Percentiles rank a stretch among this genome's conserved stretches.
These are phyloP conservation scores for Centropristis striata DNA, from an alignment of 2,113 vertebrate species.

Conservation along the genomic window DNA sequence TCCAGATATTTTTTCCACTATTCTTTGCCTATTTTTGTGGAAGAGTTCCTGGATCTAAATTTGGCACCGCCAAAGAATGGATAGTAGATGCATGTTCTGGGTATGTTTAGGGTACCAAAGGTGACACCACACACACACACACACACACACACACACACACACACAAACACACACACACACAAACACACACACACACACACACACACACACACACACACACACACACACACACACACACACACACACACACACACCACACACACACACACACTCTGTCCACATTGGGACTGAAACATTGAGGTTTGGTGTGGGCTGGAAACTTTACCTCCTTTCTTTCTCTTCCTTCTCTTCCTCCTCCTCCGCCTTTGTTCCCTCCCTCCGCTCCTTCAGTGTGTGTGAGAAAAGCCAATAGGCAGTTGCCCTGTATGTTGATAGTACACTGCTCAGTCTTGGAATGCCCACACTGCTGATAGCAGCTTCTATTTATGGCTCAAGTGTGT, in stretches of 20 bases:
- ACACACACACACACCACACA: no score
- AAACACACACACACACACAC: no score
- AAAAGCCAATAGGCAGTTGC: constrained; percentile 56
- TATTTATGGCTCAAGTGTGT: constrained; percentile 77
- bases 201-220: no score
- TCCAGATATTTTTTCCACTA: background rate
- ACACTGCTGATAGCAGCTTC: constrained; percentile 66
- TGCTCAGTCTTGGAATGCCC: constrained; percentile 71
- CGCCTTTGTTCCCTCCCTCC: background rate
- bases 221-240: no score
- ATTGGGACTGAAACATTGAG: background rate
- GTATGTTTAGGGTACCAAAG: background rate
- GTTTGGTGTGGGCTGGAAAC: background rate
- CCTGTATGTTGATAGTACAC: constrained; percentile 58
- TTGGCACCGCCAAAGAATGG: background rate
- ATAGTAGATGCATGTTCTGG: background rate
- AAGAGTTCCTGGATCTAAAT: background rate
- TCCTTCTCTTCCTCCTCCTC: background rate
- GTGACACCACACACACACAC: no score
- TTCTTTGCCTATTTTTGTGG: background rate
- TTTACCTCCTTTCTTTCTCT: background rate
- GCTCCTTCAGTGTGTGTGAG: constrained; percentile 56
- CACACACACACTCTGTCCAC: background rate
- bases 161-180: no score
- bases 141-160: no score